Evolutionary conservation across 2,888 invertebrate genomes (phyloP).

Genomic region (Sarcophaga variegata): DNA sequence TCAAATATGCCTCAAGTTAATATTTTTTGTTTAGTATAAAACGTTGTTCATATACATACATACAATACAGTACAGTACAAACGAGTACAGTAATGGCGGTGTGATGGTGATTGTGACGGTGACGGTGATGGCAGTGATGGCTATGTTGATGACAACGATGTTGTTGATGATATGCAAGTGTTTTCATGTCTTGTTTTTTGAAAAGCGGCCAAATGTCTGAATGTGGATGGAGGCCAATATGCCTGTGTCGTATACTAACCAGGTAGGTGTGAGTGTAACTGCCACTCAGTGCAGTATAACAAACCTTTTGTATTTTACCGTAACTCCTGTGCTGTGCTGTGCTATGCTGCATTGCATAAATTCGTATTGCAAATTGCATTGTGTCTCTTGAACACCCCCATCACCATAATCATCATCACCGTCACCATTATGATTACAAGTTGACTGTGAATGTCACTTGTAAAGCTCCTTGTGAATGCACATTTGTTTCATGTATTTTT

Average conservation of each 20-base stretch:
- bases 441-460: conserved; percentile 18
- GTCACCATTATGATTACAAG: background rate
- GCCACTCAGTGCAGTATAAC: conserved; percentile 39
- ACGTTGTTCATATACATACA: background rate
- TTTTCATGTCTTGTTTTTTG: conserved; percentile 60
- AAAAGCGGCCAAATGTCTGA: conserved; percentile 55
- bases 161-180: conserved; percentile 58
- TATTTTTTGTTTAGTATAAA: conserved; percentile 57
- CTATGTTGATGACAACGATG: background rate
- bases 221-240: background rate
- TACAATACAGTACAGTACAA: background rate
- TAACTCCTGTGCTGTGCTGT: background rate
- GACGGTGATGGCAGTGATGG: conserved; percentile 1
- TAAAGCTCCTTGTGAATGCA: conserved; percentile 38
- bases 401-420: background rate
- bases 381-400: conserved; percentile 40
- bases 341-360: background rate
- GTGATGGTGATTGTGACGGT: conserved; percentile 11
- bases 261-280: conserved; percentile 53
- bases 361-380: conserved; percentile 49
- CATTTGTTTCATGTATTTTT: conserved; percentile 52
- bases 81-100: too few relatives aligned
- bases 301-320: conserved; percentile 43
- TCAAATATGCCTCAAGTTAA: conserved; percentile 69
- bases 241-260: background rate